A percentile compares a stretch with the other conserved stretches of the same genome.
Evolutionary conservation across 2,888 invertebrate genomes (phyloP).

Genomic region (Acronicta psi): DNA sequence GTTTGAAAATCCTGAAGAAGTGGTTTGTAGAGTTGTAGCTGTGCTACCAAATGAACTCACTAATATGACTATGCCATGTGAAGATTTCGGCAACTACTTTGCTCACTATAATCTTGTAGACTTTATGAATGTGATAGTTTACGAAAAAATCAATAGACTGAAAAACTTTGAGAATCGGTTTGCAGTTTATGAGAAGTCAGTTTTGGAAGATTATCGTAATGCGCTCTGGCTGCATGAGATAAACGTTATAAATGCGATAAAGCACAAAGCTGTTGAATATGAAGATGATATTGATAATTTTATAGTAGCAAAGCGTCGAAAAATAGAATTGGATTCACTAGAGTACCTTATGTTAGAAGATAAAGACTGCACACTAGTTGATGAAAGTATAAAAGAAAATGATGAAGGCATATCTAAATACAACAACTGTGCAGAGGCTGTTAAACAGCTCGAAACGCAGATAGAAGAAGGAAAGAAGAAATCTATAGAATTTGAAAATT

Average conservation of each 20-base stretch:
- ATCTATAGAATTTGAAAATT: conserved; percentile 83
- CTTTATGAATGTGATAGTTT: conserved; percentile 86
- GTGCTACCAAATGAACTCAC: conserved; percentile 77
- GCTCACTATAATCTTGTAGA: conserved; percentile 86
- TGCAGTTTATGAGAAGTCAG: conserved; percentile 89
- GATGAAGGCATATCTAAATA: conserved; percentile 74
- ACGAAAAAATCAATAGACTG: conserved; percentile 86
- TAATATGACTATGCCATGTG: conserved; percentile 72
- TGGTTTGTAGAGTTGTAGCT: conserved; percentile 85
- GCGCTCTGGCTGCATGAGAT: conserved; percentile 90
- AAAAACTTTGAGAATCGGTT: conserved; percentile 81
- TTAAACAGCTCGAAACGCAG: conserved; percentile 82
- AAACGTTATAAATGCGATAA: conserved; percentile 69
- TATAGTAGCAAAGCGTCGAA: conserved; percentile 80
- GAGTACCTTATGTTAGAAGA: conserved; percentile 82
- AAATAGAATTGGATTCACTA: conserved; percentile 74
- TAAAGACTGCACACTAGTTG: conserved; percentile 76
- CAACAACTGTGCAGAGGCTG: conserved; percentile 74
- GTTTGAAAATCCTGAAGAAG: conserved; percentile 82
- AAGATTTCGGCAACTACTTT: conserved; percentile 77
- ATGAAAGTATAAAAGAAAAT: conserved; percentile 74
- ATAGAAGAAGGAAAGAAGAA: conserved; percentile 82
- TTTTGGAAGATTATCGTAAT: conserved; percentile 85
- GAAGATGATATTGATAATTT: conserved; percentile 78
- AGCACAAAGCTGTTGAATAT: conserved; percentile 76